Conservation (phyloP, 2,888 invertebrate genomes). For the Metallyticus violacea region DNA sequence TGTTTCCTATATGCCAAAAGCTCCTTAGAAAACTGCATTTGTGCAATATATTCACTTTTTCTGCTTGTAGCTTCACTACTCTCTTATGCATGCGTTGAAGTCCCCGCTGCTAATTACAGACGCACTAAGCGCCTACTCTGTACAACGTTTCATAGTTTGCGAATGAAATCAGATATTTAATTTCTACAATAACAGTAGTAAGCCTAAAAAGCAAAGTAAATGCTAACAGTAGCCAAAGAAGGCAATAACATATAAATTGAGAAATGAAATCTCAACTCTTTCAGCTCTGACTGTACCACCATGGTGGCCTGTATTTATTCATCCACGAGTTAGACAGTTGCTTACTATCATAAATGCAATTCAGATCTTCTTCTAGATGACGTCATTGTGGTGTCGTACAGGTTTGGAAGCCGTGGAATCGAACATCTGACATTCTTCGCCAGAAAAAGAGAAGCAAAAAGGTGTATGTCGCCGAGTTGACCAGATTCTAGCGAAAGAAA, state of each 20-base stretch:
- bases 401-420: neutral
- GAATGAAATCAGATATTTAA: no score
- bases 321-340: neutral
- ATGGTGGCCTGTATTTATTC: neutral
- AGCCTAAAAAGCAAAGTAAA: no score
- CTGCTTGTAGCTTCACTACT: neutral
- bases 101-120: neutral
- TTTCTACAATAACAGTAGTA: no score
- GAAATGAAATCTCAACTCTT: neutral
- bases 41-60: no score
- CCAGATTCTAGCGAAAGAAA: neutral
- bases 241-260: neutral
- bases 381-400: neutral
- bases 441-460: neutral
- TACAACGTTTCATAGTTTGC: neutral
- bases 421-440: neutral
- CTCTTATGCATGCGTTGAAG: neutral
- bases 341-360: neutral
- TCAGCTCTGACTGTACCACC: neutral
- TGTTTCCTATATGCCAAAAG: no score
- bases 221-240: no score
- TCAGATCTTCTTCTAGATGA: neutral
- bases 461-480: neutral
- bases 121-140: no score
- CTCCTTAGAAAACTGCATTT: no score